A percentile compares a stretch with the other conserved stretches of the same genome.
Conservation (phyloP, 2,888 invertebrate genomes). For the Hydrotaea cyrtoneurina region DNA sequence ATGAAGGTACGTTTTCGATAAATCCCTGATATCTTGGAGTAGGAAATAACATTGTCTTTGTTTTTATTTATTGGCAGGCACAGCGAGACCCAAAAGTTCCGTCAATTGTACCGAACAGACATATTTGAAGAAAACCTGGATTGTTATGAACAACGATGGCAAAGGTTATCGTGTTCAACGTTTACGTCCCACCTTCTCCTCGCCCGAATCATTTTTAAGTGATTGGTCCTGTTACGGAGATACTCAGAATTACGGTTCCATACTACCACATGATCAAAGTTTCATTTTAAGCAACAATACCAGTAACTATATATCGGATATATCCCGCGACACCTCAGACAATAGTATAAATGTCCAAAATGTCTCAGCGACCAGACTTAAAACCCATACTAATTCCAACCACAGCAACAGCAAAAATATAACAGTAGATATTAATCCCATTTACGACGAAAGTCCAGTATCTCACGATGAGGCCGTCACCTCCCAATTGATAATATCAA, state of each 20-base stretch:
- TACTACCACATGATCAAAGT: slow-evolving; percentile 77
- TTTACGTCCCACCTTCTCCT: slow-evolving; percentile 79
- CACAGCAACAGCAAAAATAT: slow-evolving; percentile 41
- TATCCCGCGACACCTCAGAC: slow-evolving; percentile 77
- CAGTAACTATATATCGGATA: slow-evolving; percentile 79
- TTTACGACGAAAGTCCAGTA: slow-evolving; percentile 42
- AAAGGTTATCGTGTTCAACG: slow-evolving; percentile 76
- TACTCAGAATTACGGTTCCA: slow-evolving; percentile 78
- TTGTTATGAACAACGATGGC: slow-evolving; percentile 76
- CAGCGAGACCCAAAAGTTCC: slow-evolving; percentile 70
- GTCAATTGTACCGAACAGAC: slow-evolving; percentile 78
- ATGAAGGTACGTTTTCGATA: slow-evolving; percentile 69
- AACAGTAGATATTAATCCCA: slow-evolving; percentile 45
- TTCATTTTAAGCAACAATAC: slow-evolving; percentile 74
- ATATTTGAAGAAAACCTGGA: slow-evolving; percentile 78
- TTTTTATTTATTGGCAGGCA: slow-evolving; percentile 66
- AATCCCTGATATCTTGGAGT: slow-evolving; percentile 13
- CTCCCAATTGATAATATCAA: slow-evolving; percentile 48
- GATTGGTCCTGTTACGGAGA: slow-evolving; percentile 74
- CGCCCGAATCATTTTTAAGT: slow-evolving; percentile 77
- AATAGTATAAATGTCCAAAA: slow-evolving; percentile 56
- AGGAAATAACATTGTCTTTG: background rate
- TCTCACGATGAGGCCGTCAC: slow-evolving; percentile 25
- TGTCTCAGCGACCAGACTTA: slow-evolving; percentile 33
- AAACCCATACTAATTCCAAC: slow-evolving; percentile 37